Conservation (phyloP, 2,113 vertebrate species). For the Triplophysa tibetana region DNA sequence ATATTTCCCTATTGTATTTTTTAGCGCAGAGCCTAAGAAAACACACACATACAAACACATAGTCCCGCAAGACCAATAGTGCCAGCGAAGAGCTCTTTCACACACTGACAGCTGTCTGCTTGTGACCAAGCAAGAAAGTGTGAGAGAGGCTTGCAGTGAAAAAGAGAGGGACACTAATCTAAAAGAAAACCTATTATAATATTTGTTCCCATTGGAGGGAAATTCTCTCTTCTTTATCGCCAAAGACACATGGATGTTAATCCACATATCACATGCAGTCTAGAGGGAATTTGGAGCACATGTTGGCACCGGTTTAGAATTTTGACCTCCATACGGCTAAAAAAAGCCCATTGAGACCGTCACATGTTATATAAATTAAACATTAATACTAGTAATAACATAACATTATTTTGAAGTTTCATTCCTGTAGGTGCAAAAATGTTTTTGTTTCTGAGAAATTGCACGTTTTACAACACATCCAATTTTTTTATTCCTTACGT, state of each 20-base stretch:
- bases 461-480: no score
- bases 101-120: constrained; percentile 30
- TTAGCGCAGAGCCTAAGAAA: background rate
- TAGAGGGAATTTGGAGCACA: constrained; percentile 2
- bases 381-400: no score
- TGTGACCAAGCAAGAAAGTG: constrained; percentile 15
- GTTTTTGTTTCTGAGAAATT: background rate
- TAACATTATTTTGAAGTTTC: no score
- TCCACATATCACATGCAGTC: constrained; percentile 1
- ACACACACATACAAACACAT: constrained; percentile 36
- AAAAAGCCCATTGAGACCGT: background rate
- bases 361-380: background rate
- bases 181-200: constrained; percentile 4
- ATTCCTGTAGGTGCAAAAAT: background rate
- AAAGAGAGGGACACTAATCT: background rate
- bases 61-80: constrained; percentile 1
- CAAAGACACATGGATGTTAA: constrained; percentile 14
- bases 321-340: background rate
- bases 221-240: background rate
- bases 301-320: background rate
- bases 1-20: background rate
- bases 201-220: background rate
- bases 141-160: background rate
- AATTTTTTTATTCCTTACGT: no score
- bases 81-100: background rate